Evolutionary conservation across 2,113 vertebrate species (phyloP), one percentile per base, ranked within the genome.

Genomic region (Sisor rabdophorus): DNA sequence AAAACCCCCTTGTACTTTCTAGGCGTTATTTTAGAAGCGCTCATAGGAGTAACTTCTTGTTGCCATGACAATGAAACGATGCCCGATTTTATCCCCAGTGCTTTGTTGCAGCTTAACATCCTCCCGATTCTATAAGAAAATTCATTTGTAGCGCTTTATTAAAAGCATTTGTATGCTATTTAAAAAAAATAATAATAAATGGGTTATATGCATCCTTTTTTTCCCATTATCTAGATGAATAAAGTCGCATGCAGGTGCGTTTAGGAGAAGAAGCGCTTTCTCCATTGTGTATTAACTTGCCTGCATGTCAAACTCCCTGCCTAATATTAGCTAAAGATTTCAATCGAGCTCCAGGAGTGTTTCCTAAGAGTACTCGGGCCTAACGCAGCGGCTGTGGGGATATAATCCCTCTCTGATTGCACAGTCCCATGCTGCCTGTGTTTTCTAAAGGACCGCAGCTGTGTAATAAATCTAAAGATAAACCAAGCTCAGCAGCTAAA

Each of bases 391-490:
- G 77, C 48, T 65, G 22, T 2, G 9, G 30, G 60, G n/a, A 56
- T 59, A 56, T 78, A 78, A 78, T 78, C 60, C 77, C 36, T 65
- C 59, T 72, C 59, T 73, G 77, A 78, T 78, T 78, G 59, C 60
- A 19, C 40, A 24, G 50, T n/a, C 52, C 30, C 5, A 20, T 56
- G 69, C 76, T 71, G 68, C 59, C 68, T 59, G 40, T 68, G 32
- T 36, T 36, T 77, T 77, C 70, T 65, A 17, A 15, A 70, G 75
- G 55, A 36, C 54, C 77, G 36, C 69, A 78, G 77, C 77, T 78
- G 77, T 73, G 77, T 78, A 78, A 78, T 78, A 78, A 78, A 63
- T 40, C 77, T 44, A 40, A 52, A 60, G 77, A 78, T 78, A 73
- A 78, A 65, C 69, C 52, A 19, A 54, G 77, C 69, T 78, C 69